Percentiles rank a stretch among this genome's conserved stretches.
Evolutionary conservation across 2,113 vertebrate species (phyloP).

Genomic region (Bubalus kerabau): DNA sequence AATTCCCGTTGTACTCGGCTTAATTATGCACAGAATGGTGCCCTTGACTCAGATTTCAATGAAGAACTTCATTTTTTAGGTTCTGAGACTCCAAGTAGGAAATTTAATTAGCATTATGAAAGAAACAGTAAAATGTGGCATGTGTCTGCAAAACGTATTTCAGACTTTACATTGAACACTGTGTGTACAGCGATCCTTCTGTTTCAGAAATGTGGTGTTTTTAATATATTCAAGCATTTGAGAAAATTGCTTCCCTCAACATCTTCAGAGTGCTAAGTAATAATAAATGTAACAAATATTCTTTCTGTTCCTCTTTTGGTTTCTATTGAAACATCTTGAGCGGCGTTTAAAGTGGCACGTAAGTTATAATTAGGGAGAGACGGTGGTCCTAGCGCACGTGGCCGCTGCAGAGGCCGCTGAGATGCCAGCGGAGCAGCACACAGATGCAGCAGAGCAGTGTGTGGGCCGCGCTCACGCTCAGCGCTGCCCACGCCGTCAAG

Average conservation of each 20-base stretch:
- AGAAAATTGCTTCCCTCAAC: conserved; percentile 22
- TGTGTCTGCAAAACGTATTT: conserved; percentile 66
- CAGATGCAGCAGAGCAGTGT: fast-evolving
- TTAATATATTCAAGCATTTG: neutral
- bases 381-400: neutral
- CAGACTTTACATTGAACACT: conserved; percentile 60
- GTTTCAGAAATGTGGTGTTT: conserved; percentile 35
- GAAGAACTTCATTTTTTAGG: conserved; percentile 77
- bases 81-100: conserved; percentile 75
- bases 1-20: conserved; percentile 69
- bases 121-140: conserved; percentile 71
- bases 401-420: neutral
- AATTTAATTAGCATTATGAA: conserved; percentile 79
- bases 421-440: too few species aligned
- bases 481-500: fast-evolving
- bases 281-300: neutral
- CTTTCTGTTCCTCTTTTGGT: neutral
- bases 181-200: neutral
- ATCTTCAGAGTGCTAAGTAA: neutral
- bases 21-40: conserved; percentile 77
- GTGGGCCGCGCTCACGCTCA: fast-evolving
- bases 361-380: neutral
- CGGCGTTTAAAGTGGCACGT: too few species aligned
- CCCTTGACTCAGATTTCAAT: conserved; percentile 74
- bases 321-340: neutral